Evolutionary conservation across 2,888 invertebrate genomes (phyloP).

Genomic region (Leptarthrus brevirostris): DNA sequence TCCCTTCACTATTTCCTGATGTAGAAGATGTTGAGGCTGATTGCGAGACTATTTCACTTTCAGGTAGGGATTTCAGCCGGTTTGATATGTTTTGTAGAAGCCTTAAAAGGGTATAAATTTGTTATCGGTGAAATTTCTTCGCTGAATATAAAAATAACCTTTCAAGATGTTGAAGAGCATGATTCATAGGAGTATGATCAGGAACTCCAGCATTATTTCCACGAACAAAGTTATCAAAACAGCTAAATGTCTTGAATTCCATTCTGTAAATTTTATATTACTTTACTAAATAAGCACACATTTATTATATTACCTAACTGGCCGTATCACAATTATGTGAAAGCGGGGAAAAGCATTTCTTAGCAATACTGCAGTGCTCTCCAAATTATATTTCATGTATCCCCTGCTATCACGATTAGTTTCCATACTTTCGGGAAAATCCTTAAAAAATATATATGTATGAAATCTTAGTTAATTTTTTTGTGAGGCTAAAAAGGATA

Average conservation of each 20-base stretch:
- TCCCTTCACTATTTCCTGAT: constrained; percentile 57
- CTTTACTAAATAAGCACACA: not conserved
- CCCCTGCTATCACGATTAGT: constrained; percentile 79
- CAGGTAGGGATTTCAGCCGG: constrained; percentile 70
- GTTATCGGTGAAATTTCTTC: too few species aligned
- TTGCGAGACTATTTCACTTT: constrained; percentile 70
- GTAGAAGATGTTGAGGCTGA: constrained; percentile 65
- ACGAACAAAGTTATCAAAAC: constrained; percentile 89
- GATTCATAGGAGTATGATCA: constrained; percentile 78
- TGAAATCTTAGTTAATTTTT: not conserved
- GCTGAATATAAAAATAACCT: constrained; percentile 66
- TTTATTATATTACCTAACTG: constrained; percentile 73
- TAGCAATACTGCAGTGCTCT: constrained; percentile 78
- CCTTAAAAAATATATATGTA: constrained; percentile 70
- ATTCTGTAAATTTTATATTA: constrained; percentile 70
- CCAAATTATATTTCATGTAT: constrained; percentile 84
- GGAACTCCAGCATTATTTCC: constrained; percentile 86
- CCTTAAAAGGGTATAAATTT: constrained; percentile 59
- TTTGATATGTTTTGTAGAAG: constrained; percentile 71
- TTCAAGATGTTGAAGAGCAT: constrained; percentile 79
- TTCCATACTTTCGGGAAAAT: constrained; percentile 86
- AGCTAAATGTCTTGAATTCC: constrained; percentile 85
- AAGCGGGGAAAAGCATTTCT: constrained; percentile 77
- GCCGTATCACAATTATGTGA: constrained; percentile 79
- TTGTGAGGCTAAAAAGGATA: too few species aligned